These are phyloP conservation scores for Thalassaphorura encarpata DNA, from an alignment of 1,140 invertebrate genomes.

Conservation along the genomic window DNA sequence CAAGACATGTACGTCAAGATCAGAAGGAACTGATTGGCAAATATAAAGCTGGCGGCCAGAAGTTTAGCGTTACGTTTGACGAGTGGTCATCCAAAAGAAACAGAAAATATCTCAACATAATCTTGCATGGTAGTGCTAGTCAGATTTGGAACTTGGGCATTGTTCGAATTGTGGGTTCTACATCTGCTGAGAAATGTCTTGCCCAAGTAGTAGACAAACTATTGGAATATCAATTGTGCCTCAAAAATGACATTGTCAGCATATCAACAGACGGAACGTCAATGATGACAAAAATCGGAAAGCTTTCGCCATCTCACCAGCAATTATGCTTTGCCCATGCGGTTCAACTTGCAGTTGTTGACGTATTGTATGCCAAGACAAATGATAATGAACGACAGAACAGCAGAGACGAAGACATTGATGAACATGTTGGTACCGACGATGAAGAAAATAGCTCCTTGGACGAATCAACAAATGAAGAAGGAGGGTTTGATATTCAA, in stretches of 20 bases:
- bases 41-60: neutral
- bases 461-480: too few species aligned
- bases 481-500: neutral
- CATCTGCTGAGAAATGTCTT: conserved; percentile 9
- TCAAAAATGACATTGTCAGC: conserved; percentile 1
- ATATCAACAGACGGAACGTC: conserved; percentile 14
- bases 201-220: neutral
- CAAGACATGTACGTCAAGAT: too few species aligned
- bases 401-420: too few species aligned
- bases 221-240: neutral
- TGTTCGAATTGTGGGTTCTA: neutral
- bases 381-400: too few species aligned
- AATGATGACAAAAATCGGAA: conserved; percentile 17
- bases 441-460: too few species aligned
- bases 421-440: too few species aligned
- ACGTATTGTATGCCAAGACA: conserved; percentile 14
- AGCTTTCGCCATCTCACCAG: neutral
- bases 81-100: conserved; percentile 20
- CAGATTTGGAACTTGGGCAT: conserved; percentile 13
- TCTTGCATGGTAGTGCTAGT: neutral
- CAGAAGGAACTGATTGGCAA: neutral
- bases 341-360: conserved; percentile 10
- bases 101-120: conserved; percentile 9
- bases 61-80: conserved; percentile 13
- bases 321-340: conserved; percentile 19